Evolutionary conservation across 2,888 invertebrate genomes (phyloP), one percentile per base, ranked within the genome.

Genomic region (Dastarcus helophoroides): DNA sequence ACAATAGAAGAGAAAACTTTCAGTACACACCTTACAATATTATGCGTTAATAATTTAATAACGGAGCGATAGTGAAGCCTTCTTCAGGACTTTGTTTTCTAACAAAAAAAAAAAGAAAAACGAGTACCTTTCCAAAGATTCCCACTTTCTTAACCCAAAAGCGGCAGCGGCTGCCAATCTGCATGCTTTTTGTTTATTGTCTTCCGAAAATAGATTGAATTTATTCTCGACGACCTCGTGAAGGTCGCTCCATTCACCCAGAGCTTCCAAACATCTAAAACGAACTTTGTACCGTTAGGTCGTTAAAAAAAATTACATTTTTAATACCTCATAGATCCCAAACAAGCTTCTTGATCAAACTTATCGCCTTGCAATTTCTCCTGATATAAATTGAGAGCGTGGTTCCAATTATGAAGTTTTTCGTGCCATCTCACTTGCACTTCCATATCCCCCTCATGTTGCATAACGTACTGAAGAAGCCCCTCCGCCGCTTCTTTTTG

Each of bases 401-500:
- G 89, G 48, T 95, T 93, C 97, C 97, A 99, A 55, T 95, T 93
- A 61, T 98, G 95, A 2, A 98, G 66, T 60, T 98, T 97, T 58
- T 98, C 98, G 58, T 95, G 95, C 98, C 98, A 98, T 4, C 90
- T 72, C 26, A 95, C 91, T 59, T 88, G 80, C 0, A 79, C 72
- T 37, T 64, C 67, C 9, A 74, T 70, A 41, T 76, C 73, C 1
- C 73, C 72, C 10, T 3, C 78, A 14, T 80, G 75, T 49, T 83
- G 80, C 74, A 86, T 88, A 2, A 91, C 91, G 51, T 88, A 82
- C 50, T 88, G 84, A 3, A 98, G 60, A 2, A 90, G 63, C 31
- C 97, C 97, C 50, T 90, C 88, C 0, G 98, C 97, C 0, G 97
- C 95, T 60, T 98, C 98, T 38, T 94, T 90, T 54, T 97, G 95